Evolutionary conservation across 2,113 vertebrate species (phyloP), one percentile per base, ranked within the genome.

Genomic region (Caranx ignobilis): DNA sequence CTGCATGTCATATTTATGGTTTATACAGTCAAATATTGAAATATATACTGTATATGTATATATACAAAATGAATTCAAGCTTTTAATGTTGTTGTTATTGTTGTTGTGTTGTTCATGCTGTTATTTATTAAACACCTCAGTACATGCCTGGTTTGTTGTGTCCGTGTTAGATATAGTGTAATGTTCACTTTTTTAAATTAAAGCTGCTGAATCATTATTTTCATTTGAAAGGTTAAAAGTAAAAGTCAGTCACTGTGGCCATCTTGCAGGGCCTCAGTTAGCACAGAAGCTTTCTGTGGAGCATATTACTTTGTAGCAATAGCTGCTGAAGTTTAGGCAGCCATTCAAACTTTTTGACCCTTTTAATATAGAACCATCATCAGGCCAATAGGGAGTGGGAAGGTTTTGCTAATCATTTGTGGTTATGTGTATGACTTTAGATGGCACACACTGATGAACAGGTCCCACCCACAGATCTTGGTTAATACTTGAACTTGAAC

Each of bases 1-100:
- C 95, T 96, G 96, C 97, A 98, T 98, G 97, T 95, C 96, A 96
- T 97, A 99, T 99, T 99, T 99, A 99, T 98, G 96, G 95, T 97
- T 99, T 98, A 97, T 97, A 99, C 96, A 95, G 93, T 96, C 96
- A 96, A 94, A 92, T 92, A 93, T 92, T 87, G 88, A 94, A 89
- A 85, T 94, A 91, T 91, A 92, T 93, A 90, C 88, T 83, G 71
- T 93, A 88, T 93, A 81, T 94, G 83, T 94, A 90, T 88, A 93
- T 91, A 93, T 92, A 87, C 71, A 90, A 93, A 91, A 92, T 89
- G 91, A 94, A 93, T 90, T 87, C 83, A 93, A 94, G 89, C 93
- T 94, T 94, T 93, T 93, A 90, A 93, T 94, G 88, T 91, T 94
- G 91, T 91, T 77, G 72, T 89, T 91, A 77, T 90, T 88, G 57